phyloP scores from a whole-genome alignment of 2,797 vertebrate species.

The Ceryle rudis region DNA sequence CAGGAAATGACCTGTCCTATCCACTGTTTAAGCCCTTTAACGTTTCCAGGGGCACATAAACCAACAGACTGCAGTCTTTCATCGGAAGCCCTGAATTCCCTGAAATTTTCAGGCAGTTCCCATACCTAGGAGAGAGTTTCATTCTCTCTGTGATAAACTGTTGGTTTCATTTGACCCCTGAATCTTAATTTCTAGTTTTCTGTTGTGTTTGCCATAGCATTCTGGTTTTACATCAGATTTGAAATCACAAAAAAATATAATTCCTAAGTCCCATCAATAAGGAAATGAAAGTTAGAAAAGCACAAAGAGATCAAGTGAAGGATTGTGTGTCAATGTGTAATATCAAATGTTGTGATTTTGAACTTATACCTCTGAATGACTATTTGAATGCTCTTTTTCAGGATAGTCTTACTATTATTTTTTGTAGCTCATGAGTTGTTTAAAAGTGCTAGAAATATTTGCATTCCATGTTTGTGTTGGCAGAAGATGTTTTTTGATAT shows the following conservation, averaged over 20 bases:
- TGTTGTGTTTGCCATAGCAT: neutral
- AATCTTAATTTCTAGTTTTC: neutral
- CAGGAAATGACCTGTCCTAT: neutral
- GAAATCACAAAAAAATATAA: neutral
- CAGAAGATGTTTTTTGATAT: neutral
- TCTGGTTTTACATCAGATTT: neutral
- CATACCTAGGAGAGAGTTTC: neutral
- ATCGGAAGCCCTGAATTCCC: neutral
- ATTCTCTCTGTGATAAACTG: neutral
- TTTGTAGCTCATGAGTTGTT: neutral
- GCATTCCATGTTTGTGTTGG: neutral
- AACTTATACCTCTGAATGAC: neutral
- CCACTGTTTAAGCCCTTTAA: neutral
- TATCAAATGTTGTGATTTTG: neutral
- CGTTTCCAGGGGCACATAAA: neutral
- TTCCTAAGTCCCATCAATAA: neutral
- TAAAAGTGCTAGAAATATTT: neutral
- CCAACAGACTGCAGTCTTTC: neutral
- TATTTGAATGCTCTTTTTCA: neutral
- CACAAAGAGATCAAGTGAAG: neutral
- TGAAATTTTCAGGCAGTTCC: neutral
- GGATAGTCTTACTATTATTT: neutral
- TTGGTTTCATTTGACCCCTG: neutral
- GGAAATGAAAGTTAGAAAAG: accelerated
- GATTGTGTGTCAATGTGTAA: neutral